phyloP scores from a whole-genome alignment of 2,113 vertebrate genomes.

The Zapornia atra region DNA sequence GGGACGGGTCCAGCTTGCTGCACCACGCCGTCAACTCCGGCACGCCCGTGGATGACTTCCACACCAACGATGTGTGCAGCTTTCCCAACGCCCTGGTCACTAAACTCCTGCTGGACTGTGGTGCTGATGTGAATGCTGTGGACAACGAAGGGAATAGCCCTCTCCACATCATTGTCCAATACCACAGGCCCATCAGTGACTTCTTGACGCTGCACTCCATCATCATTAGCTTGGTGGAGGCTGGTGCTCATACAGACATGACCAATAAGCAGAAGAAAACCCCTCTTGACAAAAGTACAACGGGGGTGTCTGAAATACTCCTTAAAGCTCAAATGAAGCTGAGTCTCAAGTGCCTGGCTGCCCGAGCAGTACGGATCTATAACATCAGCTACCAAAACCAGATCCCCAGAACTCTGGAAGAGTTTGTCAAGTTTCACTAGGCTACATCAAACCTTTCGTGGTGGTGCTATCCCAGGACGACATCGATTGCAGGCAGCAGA shows the following conservation, averaged over 20 bases:
- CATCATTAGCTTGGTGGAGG: slow-evolving; percentile 96
- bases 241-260: slow-evolving; percentile 96
- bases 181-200: slow-evolving; percentile 99
- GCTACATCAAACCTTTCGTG: slow-evolving; percentile 26
- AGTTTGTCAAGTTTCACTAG: slow-evolving; percentile 97
- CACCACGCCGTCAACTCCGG: slow-evolving; percentile 93
- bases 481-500: slow-evolving; percentile 59
- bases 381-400: slow-evolving; percentile 94
- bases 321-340: slow-evolving; percentile 99
- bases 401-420: slow-evolving; percentile 95
- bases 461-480: slow-evolving; percentile 72
- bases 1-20: slow-evolving; percentile 88
- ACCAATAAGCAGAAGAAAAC: slow-evolving; percentile 98
- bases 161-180: slow-evolving; percentile 95
- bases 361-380: slow-evolving; percentile 91
- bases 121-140: slow-evolving; percentile 88
- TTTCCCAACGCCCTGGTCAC: slow-evolving; percentile 94
- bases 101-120: slow-evolving; percentile 93
- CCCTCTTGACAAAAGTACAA: slow-evolving; percentile 95
- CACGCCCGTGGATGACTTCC: slow-evolving; percentile 95
- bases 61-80: slow-evolving; percentile 97
- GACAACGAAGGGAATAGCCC: slow-evolving; percentile 94
- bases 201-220: slow-evolving; percentile 96
- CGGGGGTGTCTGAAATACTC: slow-evolving; percentile 95
- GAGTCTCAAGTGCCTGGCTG: slow-evolving; percentile 98